A percentile compares a stretch with the other conserved stretches of the same genome.
phyloP scores from a whole-genome alignment of 2,797 vertebrate genomes.

The Kryptolebias ocellatus region DNA sequence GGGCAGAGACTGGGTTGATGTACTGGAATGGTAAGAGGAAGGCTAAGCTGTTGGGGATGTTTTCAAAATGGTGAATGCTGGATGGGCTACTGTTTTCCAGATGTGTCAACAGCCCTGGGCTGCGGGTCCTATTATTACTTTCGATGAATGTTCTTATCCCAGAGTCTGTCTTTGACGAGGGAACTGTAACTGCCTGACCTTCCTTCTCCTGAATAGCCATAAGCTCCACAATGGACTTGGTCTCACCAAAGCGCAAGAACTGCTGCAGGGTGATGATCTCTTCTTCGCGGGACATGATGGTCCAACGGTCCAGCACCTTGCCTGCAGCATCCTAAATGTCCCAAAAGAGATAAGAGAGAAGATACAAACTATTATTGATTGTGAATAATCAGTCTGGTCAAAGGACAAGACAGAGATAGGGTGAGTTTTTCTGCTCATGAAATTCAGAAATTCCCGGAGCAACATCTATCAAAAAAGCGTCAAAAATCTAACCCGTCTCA shows the following conservation, averaged over 20 bases:
- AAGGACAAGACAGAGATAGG: constrained; percentile 71
- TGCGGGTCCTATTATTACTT: constrained; percentile 97
- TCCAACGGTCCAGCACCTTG: constrained; percentile 99
- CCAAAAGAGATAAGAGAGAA: constrained; percentile 91
- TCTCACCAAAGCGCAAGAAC: constrained; percentile 99
- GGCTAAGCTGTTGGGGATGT: constrained; percentile 98
- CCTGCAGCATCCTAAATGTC: constrained; percentile 97
- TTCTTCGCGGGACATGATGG: constrained; percentile 99
- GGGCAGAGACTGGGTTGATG: constrained; percentile 97
- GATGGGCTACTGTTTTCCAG: constrained; percentile 98
- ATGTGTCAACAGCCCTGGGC: constrained; percentile 95
- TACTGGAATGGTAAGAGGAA: constrained; percentile 98
- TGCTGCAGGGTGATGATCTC: constrained; percentile 99
- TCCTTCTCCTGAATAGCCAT: constrained; percentile 99
- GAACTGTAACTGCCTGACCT: constrained; percentile 97
- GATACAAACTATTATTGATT: constrained; percentile 93
- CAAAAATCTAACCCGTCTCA: constrained; percentile 45
- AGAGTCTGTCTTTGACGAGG: constrained; percentile 97
- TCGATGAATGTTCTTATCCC: constrained; percentile 99
- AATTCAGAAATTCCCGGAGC: constrained; percentile 78
- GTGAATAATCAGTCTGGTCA: constrained; percentile 86
- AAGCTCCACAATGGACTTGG: constrained; percentile 99
- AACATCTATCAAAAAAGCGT: constrained; percentile 79
- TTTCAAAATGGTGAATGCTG: constrained; percentile 99
- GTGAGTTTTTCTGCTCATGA: constrained; percentile 75